phyloP scores from a whole-genome alignment of 2,888 invertebrate genomes.

The Melieria omissa region DNA sequence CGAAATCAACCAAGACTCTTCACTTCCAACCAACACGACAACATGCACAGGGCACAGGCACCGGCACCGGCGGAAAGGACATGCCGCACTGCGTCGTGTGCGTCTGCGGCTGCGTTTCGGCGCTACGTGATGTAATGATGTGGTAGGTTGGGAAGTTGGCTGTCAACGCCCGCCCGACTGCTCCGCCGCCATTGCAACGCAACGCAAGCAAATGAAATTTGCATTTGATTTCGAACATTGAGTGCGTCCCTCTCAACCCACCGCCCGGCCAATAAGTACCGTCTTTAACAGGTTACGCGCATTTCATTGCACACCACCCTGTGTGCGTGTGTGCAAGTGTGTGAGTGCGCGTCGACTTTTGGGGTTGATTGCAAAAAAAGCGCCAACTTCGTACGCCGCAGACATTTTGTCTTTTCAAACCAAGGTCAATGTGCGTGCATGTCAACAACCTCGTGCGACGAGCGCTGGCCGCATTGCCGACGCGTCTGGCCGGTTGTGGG shows the following conservation, averaged over 20 bases:
- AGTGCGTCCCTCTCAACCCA: background rate
- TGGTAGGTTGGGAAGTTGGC: constrained; percentile 52
- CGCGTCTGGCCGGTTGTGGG: constrained; percentile 1
- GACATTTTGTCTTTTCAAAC: constrained; percentile 43
- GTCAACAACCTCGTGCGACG: constrained; percentile 53
- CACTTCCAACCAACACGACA: background rate
- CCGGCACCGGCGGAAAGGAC: background rate
- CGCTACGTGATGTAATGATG: constrained; percentile 53
- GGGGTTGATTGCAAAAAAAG: background rate
- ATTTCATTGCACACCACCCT: background rate
- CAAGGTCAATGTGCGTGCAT: constrained; percentile 60
- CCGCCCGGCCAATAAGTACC: background rate
- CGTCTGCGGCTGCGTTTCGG: background rate
- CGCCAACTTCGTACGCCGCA: constrained; percentile 19
- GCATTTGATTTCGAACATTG: constrained; percentile 13
- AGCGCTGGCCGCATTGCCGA: background rate
- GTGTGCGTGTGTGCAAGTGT: background rate
- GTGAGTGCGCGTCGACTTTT: background rate
- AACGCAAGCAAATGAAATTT: constrained; percentile 5
- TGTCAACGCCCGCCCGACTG: background rate
- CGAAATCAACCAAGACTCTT: background rate
- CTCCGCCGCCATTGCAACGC: background rate
- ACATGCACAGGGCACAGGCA: background rate
- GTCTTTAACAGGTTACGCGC: background rate
- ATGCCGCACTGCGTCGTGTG: background rate